Conservation (phyloP, 2,113 vertebrate species). For the Oreochromis tanganicae region DNA sequence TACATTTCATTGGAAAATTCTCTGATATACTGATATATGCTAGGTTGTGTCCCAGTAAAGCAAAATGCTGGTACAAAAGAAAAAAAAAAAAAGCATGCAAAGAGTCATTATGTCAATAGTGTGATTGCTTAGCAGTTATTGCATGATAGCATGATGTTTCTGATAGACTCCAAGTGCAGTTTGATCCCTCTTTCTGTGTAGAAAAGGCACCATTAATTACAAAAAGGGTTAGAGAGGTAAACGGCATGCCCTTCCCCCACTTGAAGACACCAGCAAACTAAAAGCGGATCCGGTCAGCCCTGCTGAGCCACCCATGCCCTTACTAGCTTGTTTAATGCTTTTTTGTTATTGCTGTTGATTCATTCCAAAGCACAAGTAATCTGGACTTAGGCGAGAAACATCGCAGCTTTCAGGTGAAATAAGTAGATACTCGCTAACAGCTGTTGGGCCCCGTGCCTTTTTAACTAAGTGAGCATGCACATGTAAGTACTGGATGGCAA, state of each 20-base stretch:
- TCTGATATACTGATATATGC: background rate
- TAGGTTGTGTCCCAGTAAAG: background rate
- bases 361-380: background rate
- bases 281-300: background rate
- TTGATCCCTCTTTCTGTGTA: background rate
- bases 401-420: background rate
- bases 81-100: background rate
- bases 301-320: background rate
- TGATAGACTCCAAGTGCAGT: background rate
- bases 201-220: constrained; percentile 36
- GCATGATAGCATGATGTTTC: background rate
- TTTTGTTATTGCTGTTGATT: background rate
- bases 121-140: background rate
- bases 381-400: background rate
- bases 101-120: background rate
- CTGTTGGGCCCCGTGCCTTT: background rate
- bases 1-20: background rate
- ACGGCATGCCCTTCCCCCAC: background rate
- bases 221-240: background rate
- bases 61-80: background rate
- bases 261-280: background rate
- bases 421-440: background rate
- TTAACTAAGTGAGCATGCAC: background rate
- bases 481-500: background rate
- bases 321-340: background rate